These are phyloP conservation scores for Crambe crambe DNA, from an alignment of 37 sponge, comb jelly and placozoan species.

Conservation along the genomic window DNA sequence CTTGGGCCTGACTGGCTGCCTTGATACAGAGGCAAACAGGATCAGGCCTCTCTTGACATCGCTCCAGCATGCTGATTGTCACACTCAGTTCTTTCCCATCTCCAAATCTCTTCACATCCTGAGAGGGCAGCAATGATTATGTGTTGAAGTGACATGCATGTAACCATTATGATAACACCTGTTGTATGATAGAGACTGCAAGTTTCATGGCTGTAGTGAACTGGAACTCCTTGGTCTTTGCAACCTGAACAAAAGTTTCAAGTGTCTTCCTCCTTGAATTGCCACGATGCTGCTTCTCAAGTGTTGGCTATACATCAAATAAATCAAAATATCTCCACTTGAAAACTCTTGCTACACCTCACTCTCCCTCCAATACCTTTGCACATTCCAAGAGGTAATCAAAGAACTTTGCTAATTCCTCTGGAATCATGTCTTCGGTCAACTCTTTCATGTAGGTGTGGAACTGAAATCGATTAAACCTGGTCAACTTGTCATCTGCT, in stretches of 20 bases:
- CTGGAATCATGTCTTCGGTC: slow-evolving; percentile 12
- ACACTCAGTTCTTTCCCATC: slow-evolving; percentile 34
- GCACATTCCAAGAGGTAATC: slow-evolving; percentile 42
- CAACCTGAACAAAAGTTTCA: slow-evolving; percentile 22
- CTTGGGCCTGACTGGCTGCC: slow-evolving; percentile 41
- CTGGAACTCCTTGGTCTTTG: slow-evolving; percentile 44
- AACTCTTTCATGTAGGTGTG: slow-evolving; percentile 37
- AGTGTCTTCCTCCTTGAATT: slow-evolving; percentile 44
- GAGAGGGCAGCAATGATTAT: neutral
- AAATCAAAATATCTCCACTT: neutral
- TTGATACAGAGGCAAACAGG: slow-evolving; percentile 23
- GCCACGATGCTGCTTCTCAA: slow-evolving; percentile 48
- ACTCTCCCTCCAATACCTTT: slow-evolving; percentile 26
- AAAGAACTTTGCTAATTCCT: slow-evolving; percentile 40
- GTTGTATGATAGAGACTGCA: slow-evolving; percentile 41
- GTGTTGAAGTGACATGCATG: neutral
- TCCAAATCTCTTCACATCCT: slow-evolving; percentile 63
- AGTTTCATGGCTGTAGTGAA: slow-evolving; percentile 19
- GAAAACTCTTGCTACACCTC: neutral
- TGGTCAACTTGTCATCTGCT: neutral
- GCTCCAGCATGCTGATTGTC: slow-evolving; percentile 43
- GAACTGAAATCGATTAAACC: slow-evolving; percentile 39
- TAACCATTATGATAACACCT: slow-evolving; percentile 16
- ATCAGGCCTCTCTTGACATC: neutral
- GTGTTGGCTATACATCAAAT: slow-evolving; percentile 36